These are phyloP conservation scores for Papilio polytes DNA, from an alignment of 1,140 invertebrate genomes.

Conservation along the genomic window DNA sequence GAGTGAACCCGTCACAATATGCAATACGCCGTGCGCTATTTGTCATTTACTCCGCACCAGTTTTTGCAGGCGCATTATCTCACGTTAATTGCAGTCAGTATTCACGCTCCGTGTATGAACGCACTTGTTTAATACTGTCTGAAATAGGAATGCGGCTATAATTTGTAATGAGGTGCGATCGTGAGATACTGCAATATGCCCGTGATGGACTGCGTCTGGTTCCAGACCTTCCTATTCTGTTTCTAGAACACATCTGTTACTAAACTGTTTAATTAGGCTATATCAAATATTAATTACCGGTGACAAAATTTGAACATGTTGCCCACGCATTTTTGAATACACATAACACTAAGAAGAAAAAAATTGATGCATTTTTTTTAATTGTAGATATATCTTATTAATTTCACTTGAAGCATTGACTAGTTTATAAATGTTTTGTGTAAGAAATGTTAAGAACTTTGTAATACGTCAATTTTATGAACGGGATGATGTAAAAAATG, in stretches of 20 bases:
- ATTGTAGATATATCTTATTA: neutral
- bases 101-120: slow-evolving; percentile 36
- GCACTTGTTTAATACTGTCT: slow-evolving; percentile 37
- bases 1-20: slow-evolving; percentile 19
- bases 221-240: slow-evolving; percentile 10
- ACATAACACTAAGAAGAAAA: too few species aligned
- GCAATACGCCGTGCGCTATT: slow-evolving; percentile 33
- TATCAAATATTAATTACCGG: too few species aligned
- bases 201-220: slow-evolving; percentile 14
- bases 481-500: slow-evolving; percentile 54
- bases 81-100: slow-evolving; percentile 37
- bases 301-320: too few species aligned
- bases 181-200: slow-evolving; percentile 39
- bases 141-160: slow-evolving; percentile 40
- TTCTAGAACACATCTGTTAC: neutral
- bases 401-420: neutral
- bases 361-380: too few species aligned
- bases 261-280: too few species aligned
- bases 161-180: slow-evolving; percentile 41
- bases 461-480: slow-evolving; percentile 23
- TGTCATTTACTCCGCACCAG: slow-evolving; percentile 37
- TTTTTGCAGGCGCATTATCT: slow-evolving; percentile 39
- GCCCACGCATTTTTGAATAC: too few species aligned
- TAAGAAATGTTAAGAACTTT: neutral
- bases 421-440: neutral